These are phyloP conservation scores for Hylaeus anthracinus DNA, from an alignment of 1,140 invertebrate genomes.

Conservation along the genomic window DNA sequence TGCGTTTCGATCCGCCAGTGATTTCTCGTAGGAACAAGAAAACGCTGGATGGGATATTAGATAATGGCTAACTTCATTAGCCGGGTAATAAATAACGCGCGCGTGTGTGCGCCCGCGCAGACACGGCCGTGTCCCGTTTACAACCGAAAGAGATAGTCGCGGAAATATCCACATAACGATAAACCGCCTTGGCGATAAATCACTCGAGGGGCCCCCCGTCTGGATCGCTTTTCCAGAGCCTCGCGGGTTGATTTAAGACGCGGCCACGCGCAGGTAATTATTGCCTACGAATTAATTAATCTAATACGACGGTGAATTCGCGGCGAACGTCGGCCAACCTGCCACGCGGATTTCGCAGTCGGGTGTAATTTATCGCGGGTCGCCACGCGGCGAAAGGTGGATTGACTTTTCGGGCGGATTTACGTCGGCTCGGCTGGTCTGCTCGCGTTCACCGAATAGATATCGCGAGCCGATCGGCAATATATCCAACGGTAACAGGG, in stretches of 20 bases:
- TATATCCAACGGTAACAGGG: constrained; percentile 35
- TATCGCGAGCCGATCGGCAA: constrained; percentile 11
- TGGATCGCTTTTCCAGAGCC: constrained; percentile 34
- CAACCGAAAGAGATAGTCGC: constrained; percentile 37
- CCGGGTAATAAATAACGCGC: constrained; percentile 55
- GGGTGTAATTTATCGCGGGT: constrained; percentile 31
- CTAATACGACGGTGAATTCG: constrained; percentile 25
- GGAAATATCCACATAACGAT: constrained; percentile 51
- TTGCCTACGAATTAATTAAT: constrained; percentile 57
- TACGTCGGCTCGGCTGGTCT: background rate
- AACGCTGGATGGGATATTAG: constrained; percentile 51
- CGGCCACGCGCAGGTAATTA: constrained; percentile 31
- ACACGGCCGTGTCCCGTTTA: constrained; percentile 15
- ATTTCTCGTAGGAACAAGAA: constrained; percentile 45
- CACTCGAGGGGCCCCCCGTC: constrained; percentile 7
- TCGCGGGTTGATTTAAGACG: constrained; percentile 31
- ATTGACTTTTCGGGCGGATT: constrained; percentile 35
- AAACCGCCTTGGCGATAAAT: constrained; percentile 54
- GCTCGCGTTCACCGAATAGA: background rate
- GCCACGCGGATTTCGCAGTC: constrained; percentile 19
- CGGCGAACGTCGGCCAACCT: background rate
- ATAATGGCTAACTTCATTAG: constrained; percentile 65
- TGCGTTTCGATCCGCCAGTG: constrained; percentile 37
- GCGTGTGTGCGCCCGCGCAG: constrained; percentile 7
- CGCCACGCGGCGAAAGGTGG: background rate